Conservation (phyloP, 2,797 vertebrate genomes). For the Enteromius treurensis region DNA sequence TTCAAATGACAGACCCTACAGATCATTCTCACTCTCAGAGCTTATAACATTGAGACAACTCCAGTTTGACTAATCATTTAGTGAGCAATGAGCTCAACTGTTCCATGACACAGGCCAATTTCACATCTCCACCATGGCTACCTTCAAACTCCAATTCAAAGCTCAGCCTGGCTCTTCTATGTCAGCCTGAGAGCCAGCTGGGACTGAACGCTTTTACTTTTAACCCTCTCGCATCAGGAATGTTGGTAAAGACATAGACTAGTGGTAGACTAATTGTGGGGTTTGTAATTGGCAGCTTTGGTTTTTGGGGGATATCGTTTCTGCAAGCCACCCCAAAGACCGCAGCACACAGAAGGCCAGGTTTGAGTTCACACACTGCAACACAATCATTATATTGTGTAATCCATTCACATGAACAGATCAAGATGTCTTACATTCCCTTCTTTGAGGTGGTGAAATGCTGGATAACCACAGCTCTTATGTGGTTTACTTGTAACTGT, state of each 20-base stretch:
- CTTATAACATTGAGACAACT: constrained; percentile 38
- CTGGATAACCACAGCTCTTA: constrained; percentile 71
- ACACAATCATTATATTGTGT: constrained; percentile 65
- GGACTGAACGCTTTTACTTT: constrained; percentile 40
- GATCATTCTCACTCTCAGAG: constrained; percentile 40
- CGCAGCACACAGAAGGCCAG: constrained; percentile 56
- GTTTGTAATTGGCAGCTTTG: constrained; percentile 11
- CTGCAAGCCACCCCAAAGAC: constrained; percentile 7
- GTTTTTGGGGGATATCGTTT: background rate
- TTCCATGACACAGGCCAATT: constrained; percentile 73
- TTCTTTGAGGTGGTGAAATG: constrained; percentile 66
- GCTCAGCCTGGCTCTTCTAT: constrained; percentile 34
- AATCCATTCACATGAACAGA: constrained; percentile 67
- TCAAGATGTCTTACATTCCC: constrained; percentile 72
- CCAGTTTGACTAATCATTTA: constrained; percentile 72
- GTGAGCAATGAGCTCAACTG: constrained; percentile 73
- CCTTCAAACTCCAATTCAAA: constrained; percentile 55
- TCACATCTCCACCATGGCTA: constrained; percentile 65
- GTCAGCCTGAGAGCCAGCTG: constrained; percentile 41
- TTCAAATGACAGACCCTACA: constrained; percentile 66
- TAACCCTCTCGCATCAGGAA: constrained; percentile 41
- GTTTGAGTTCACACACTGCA: constrained; percentile 61
- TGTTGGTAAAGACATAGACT: background rate
- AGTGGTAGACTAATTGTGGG: background rate
- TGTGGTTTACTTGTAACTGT: constrained; percentile 61